Conservation (phyloP, 2,113 vertebrate species). For the Alces alces region DNA sequence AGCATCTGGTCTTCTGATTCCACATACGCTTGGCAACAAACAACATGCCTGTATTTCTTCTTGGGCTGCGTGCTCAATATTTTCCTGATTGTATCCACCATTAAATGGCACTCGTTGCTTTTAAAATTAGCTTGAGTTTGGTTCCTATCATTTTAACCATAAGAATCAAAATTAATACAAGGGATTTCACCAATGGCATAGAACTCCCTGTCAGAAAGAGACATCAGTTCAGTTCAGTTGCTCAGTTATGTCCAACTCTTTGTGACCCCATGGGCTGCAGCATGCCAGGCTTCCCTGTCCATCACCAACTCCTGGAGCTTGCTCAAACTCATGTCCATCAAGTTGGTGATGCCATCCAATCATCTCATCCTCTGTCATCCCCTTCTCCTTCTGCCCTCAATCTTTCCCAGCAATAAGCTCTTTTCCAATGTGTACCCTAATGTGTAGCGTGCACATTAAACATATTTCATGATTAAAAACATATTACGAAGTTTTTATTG, state of each 20-base stretch:
- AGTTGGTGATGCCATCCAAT: background rate
- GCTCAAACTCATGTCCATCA: background rate
- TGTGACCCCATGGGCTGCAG: background rate
- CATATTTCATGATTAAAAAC: background rate
- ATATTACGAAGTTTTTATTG: background rate
- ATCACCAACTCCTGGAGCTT: background rate
- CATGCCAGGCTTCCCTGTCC: background rate
- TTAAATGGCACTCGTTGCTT: background rate
- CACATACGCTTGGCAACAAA: fast-evolving
- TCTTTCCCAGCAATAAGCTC: background rate
- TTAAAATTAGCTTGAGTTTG: background rate
- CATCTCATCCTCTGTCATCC: fast-evolving
- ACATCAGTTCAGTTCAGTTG: background rate
- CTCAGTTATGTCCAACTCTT: background rate
- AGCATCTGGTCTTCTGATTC: background rate
- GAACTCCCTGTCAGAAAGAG: background rate
- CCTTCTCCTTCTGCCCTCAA: background rate
- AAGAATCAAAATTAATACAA: background rate
- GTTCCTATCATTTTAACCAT: background rate
- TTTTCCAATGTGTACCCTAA: background rate
- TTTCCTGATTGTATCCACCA: background rate
- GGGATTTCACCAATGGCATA: background rate
- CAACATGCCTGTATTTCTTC: background rate
- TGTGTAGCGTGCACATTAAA: background rate
- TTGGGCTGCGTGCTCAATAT: background rate